Conservation (phyloP, 2,888 invertebrate species). For the Electrophaes corylata region DNA sequence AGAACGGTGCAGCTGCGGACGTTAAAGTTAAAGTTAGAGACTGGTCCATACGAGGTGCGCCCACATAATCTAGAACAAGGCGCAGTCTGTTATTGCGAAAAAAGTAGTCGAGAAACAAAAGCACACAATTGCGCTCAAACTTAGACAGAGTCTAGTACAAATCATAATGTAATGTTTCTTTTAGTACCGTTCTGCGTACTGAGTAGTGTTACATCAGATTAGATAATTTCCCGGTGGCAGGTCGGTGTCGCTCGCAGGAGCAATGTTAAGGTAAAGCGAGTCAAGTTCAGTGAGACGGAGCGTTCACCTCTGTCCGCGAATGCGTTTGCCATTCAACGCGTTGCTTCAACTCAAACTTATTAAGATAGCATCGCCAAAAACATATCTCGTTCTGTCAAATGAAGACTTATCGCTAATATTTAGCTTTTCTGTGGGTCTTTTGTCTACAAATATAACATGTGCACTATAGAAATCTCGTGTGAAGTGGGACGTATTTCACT, state of each 20-base stretch:
- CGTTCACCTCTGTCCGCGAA: slow-evolving; percentile 73
- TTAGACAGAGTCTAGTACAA: neutral
- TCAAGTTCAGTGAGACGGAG: slow-evolving; percentile 69
- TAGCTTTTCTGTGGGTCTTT: too few species aligned
- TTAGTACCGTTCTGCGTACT: slow-evolving; percentile 9
- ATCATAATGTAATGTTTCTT: neutral
- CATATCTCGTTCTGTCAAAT: too few species aligned
- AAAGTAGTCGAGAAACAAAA: slow-evolving; percentile 14
- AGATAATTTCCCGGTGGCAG: slow-evolving; percentile 47
- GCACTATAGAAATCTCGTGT: too few species aligned
- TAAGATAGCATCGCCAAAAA: too few species aligned
- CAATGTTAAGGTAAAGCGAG: slow-evolving; percentile 69
- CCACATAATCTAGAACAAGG: slow-evolving; percentile 32
- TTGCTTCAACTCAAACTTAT: slow-evolving; percentile 31
- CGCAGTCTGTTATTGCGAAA: slow-evolving; percentile 29
- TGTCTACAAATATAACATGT: too few species aligned
- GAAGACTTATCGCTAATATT: too few species aligned
- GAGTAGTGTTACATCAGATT: slow-evolving; percentile 34
- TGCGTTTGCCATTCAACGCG: slow-evolving; percentile 46
- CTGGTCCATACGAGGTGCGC: slow-evolving; percentile 36
- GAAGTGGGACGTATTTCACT: too few species aligned
- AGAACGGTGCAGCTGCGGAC: slow-evolving; percentile 43
- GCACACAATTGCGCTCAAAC: neutral
- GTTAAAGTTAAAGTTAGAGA: slow-evolving; percentile 44
- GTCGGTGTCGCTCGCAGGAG: slow-evolving; percentile 36